Conservation (phyloP, 2,113 vertebrate genomes). For the Syrrhaptes paradoxus region DNA sequence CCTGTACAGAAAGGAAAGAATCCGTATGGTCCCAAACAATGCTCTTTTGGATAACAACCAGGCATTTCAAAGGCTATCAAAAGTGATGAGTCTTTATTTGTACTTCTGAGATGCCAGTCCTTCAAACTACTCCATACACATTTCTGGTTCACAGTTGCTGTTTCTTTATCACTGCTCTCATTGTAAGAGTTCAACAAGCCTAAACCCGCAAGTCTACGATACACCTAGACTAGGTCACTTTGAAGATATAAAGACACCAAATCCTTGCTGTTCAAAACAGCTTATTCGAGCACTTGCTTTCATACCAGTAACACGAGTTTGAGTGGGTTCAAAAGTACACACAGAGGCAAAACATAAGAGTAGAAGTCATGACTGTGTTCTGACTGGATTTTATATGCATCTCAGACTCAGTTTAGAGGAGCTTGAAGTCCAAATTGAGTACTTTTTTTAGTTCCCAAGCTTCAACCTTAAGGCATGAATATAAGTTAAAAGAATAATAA, state of each 20-base stretch:
- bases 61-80: not conserved
- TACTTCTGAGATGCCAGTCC: not conserved
- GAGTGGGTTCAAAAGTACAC: not conserved
- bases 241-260: not conserved
- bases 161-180: not conserved
- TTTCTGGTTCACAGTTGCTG: not conserved
- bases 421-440: not conserved
- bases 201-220: not conserved
- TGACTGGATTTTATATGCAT: not conserved
- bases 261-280: not conserved
- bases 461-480: accelerated
- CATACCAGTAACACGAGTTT: accelerated
- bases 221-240: not conserved
- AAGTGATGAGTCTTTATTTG: not conserved
- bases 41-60: not conserved
- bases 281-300: not conserved
- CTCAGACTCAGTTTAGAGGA: not conserved
- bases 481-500: not conserved
- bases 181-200: not conserved
- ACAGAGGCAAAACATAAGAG: not conserved
- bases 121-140: not conserved
- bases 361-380: not conserved
- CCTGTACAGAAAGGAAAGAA: not conserved
- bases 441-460: not conserved
- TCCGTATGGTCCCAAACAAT: not conserved